These are phyloP conservation scores for Molorchus minor DNA, from an alignment of 2,888 invertebrate species.

Conservation along the genomic window DNA sequence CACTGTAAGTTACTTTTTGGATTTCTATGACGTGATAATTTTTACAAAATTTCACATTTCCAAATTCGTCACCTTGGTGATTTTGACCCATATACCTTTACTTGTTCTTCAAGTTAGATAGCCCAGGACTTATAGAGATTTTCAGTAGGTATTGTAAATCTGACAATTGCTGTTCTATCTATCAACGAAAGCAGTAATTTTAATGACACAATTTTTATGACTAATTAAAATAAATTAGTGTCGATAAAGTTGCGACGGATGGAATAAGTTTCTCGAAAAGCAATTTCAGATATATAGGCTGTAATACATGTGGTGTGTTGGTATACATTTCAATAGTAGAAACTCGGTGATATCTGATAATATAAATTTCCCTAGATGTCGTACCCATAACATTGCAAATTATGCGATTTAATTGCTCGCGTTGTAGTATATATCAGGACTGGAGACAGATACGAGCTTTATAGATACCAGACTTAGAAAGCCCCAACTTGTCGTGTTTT, in stretches of 20 bases:
- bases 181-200: neutral
- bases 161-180: neutral
- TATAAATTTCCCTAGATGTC: constrained; percentile 26
- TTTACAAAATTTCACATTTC: too few relatives aligned
- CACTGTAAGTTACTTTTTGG: too few relatives aligned
- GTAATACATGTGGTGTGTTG: neutral
- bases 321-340: constrained; percentile 14
- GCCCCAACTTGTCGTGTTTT: constrained; percentile 33
- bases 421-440: constrained; percentile 23
- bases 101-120: too few relatives aligned
- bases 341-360: constrained; percentile 22
- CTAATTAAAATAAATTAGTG: neutral
- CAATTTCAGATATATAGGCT: constrained; percentile 19
- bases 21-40: too few relatives aligned
- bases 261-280: neutral
- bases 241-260: neutral
- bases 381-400: constrained; percentile 27
- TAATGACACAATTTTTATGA: neutral
- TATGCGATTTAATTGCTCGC: constrained; percentile 29
- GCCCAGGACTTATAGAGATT: too few relatives aligned
- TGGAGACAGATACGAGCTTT: constrained; percentile 29
- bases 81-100: too few relatives aligned
- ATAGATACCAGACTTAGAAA: constrained; percentile 24
- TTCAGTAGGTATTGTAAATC: neutral
- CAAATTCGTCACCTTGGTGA: too few relatives aligned